Percentiles rank a stretch among this genome's conserved stretches.
Conservation (phyloP, 2,888 invertebrate species). For the Andrena haemorrhoa region DNA sequence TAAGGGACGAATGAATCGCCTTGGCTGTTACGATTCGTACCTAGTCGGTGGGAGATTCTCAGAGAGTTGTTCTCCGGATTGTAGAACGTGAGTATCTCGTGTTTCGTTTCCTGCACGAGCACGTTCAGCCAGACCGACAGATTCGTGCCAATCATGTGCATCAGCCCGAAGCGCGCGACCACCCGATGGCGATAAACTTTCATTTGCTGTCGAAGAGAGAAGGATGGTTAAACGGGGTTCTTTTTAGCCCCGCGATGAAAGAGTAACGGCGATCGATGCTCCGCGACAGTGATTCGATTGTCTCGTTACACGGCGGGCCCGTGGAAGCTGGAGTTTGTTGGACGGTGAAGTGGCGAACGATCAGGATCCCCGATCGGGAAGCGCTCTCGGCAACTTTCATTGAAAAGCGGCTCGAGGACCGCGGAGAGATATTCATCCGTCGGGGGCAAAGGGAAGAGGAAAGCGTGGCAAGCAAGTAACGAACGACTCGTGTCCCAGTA, state of each 20-base stretch:
- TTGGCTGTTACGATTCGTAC: conserved; percentile 85
- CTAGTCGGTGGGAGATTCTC: conserved; percentile 91
- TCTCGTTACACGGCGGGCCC: neutral
- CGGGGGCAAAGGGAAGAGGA: conserved; percentile 38
- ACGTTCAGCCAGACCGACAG: conserved; percentile 98
- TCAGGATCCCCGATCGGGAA: conserved; percentile 9
- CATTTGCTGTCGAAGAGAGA: conserved; percentile 89
- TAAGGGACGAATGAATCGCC: neutral
- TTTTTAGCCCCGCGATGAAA: too few species aligned
- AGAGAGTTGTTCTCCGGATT: conserved; percentile 94
- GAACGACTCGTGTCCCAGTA: conserved; percentile 59
- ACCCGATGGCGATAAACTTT: conserved; percentile 95
- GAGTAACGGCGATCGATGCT: conserved; percentile 21
- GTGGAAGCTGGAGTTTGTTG: conserved; percentile 3
- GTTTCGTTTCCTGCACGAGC: conserved; percentile 97
- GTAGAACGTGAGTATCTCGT: conserved; percentile 96
- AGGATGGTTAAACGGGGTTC: neutral
- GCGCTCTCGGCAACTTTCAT: conserved; percentile 20
- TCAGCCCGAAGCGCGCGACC: conserved; percentile 96
- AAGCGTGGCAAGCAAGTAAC: conserved; percentile 16
- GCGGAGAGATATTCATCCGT: conserved; percentile 35
- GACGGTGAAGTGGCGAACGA: conserved; percentile 16
- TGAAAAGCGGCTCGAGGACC: conserved; percentile 40
- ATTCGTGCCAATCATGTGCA: conserved; percentile 99
- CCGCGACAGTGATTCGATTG: conserved; percentile 17